phyloP scores from a whole-genome alignment of 2,113 vertebrate genomes.

The Muscicapa adusta region DNA sequence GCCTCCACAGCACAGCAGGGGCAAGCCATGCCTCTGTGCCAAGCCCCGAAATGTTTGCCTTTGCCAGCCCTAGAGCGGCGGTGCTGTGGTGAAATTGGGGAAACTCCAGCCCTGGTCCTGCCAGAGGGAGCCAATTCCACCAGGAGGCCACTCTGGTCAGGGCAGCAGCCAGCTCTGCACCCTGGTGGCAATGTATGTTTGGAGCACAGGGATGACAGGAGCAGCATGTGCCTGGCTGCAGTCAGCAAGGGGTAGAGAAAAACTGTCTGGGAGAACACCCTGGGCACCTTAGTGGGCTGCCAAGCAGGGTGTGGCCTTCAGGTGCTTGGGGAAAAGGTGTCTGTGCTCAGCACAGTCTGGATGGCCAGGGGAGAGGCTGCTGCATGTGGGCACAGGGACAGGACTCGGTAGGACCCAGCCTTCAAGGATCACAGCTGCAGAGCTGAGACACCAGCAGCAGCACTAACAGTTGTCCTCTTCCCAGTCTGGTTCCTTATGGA shows the following conservation, averaged over 20 bases:
- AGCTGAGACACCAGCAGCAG: background rate
- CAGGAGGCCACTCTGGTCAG: background rate
- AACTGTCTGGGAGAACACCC: background rate
- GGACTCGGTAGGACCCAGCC: background rate
- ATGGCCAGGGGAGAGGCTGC: background rate
- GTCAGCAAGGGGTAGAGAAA: background rate
- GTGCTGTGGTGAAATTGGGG: background rate
- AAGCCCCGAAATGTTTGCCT: background rate
- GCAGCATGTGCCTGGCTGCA: background rate
- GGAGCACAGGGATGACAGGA: background rate
- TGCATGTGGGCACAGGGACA: background rate
- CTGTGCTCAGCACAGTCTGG: background rate
- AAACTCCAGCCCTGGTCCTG: background rate
- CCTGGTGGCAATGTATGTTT: background rate
- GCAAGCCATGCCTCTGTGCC: background rate
- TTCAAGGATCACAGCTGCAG: background rate
- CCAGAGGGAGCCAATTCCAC: background rate
- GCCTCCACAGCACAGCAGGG: background rate
- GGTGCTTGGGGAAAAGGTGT: background rate
- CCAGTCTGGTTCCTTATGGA: background rate
- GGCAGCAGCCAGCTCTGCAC: background rate
- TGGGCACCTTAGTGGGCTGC: background rate
- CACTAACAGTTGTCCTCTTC: background rate
- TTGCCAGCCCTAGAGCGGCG: background rate
- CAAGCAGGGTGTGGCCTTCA: background rate